Percentiles rank a stretch among this genome's conserved stretches.
Conservation (phyloP, 2,797 vertebrate genomes). For the Gallirallus australis region DNA sequence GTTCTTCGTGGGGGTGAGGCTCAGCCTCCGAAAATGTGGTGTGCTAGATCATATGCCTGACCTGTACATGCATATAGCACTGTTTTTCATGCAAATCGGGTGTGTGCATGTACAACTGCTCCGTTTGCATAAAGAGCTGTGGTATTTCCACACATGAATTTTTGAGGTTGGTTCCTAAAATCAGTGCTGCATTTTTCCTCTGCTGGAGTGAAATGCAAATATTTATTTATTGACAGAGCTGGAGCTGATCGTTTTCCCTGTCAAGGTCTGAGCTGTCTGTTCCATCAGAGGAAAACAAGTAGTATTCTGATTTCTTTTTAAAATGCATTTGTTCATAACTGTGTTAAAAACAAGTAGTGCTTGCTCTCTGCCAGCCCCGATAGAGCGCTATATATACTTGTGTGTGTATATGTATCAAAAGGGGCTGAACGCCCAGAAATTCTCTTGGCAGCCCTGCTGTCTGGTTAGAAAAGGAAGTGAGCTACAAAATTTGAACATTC, state of each 20-base stretch:
- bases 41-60: not conserved
- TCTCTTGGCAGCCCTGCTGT: constrained; percentile 80
- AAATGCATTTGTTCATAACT: constrained; percentile 52
- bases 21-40: not conserved
- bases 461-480: constrained; percentile 84
- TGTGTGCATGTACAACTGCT: not conserved
- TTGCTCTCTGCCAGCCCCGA: constrained; percentile 32
- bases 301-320: constrained; percentile 30
- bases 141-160: constrained; percentile 49
- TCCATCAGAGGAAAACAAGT: constrained; percentile 41
- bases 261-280: constrained; percentile 30
- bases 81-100: not conserved
- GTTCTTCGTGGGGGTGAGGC: not conserved
- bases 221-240: constrained; percentile 69
- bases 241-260: constrained; percentile 33
- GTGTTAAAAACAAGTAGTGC: constrained; percentile 70
- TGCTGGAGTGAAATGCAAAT: constrained; percentile 58
- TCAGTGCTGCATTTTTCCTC: constrained; percentile 58
- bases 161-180: constrained; percentile 62
- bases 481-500: constrained; percentile 83
- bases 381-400: constrained; percentile 43
- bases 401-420: constrained; percentile 68
- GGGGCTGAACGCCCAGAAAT: constrained; percentile 77
- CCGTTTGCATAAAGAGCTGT: not conserved
- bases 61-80: not conserved